These are phyloP conservation scores for Napeogenes sylphis DNA, from an alignment of 2,888 invertebrate genomes.

Conservation along the genomic window DNA sequence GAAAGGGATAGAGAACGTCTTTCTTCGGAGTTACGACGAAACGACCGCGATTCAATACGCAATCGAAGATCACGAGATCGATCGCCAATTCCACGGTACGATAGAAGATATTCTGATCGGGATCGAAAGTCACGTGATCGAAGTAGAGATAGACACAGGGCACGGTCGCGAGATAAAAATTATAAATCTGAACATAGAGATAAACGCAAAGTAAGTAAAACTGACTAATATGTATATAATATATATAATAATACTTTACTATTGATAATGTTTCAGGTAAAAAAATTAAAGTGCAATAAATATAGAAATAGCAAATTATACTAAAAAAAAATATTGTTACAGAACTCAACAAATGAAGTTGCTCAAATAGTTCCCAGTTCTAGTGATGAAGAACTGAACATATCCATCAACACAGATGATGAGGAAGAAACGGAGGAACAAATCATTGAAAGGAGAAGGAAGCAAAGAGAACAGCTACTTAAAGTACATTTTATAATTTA, in stretches of 20 bases:
- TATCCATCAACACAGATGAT: slow-evolving; percentile 86
- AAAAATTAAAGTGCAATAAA: too few relatives aligned
- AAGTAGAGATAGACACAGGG: slow-evolving; percentile 40
- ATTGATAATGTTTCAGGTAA: not conserved
- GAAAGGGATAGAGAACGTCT: slow-evolving; percentile 24
- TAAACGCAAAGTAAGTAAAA: slow-evolving; percentile 43
- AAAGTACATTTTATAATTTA: slow-evolving; percentile 76
- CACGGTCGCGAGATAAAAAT: slow-evolving; percentile 52
- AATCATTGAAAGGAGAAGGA: slow-evolving; percentile 92
- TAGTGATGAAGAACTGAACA: slow-evolving; percentile 83
- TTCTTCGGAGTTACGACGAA: slow-evolving; percentile 34
- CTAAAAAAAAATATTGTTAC: slow-evolving; percentile 19
- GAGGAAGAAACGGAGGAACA: slow-evolving; percentile 96
- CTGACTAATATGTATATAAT: slow-evolving; percentile 10
- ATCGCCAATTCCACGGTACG: slow-evolving; percentile 36
- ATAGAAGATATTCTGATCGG: slow-evolving; percentile 40
- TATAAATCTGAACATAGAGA: slow-evolving; percentile 45
- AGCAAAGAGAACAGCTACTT: slow-evolving; percentile 91
- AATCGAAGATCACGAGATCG: slow-evolving; percentile 37
- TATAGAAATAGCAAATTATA: not conserved
- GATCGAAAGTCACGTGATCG: slow-evolving; percentile 50
- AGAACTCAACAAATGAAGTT: slow-evolving; percentile 88
- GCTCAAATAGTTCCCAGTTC: slow-evolving; percentile 83
- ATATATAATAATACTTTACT: too few relatives aligned
- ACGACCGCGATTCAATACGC: slow-evolving; percentile 36